A percentile compares a stretch with the other conserved stretches of the same genome.
phyloP scores from a whole-genome alignment of 1,140 invertebrate species.

The Trichonephila clavipes region DNA sequence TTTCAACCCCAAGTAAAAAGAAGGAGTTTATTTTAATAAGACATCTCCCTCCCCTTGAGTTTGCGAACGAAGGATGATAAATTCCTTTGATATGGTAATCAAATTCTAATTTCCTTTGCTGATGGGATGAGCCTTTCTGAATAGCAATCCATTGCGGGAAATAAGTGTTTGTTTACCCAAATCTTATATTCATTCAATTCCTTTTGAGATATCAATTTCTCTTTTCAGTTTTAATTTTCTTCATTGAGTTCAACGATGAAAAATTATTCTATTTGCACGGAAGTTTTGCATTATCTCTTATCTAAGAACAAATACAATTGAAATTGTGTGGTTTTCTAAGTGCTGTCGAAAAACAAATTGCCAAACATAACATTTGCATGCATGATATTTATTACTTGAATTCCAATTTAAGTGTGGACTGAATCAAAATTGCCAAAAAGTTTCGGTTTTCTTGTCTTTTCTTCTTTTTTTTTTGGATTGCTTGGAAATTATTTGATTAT shows the following conservation, averaged over 20 bases:
- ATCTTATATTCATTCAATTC: slow-evolving; percentile 27
- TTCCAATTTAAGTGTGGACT: background rate
- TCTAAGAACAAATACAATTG: background rate
- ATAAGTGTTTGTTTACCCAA: slow-evolving; percentile 27
- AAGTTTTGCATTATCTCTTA: background rate
- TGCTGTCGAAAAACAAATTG: background rate
- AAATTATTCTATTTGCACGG: background rate
- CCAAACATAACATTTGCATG: background rate
- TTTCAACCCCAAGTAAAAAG: background rate
- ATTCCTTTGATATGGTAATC: slow-evolving; percentile 49
- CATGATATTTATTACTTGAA: background rate
- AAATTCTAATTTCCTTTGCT: slow-evolving; percentile 24
- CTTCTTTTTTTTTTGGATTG: too few relatives aligned
- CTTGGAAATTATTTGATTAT: too few relatives aligned
- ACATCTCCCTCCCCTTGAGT: background rate
- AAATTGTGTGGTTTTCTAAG: background rate
- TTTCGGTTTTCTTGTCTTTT: too few relatives aligned
- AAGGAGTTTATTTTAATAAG: slow-evolving; percentile 40
- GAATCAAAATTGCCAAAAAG: too few relatives aligned
- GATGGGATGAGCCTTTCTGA: background rate
- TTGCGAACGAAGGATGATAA: slow-evolving; percentile 6
- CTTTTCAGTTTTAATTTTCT: slow-evolving; percentile 39
- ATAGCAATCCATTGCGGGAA: slow-evolving; percentile 3
- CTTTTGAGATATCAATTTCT: slow-evolving; percentile 31
- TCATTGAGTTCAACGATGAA: background rate